Base-by-base conservation (phyloP, 2,797 vertebrate species). In the Adelosebastes latens region DNA sequence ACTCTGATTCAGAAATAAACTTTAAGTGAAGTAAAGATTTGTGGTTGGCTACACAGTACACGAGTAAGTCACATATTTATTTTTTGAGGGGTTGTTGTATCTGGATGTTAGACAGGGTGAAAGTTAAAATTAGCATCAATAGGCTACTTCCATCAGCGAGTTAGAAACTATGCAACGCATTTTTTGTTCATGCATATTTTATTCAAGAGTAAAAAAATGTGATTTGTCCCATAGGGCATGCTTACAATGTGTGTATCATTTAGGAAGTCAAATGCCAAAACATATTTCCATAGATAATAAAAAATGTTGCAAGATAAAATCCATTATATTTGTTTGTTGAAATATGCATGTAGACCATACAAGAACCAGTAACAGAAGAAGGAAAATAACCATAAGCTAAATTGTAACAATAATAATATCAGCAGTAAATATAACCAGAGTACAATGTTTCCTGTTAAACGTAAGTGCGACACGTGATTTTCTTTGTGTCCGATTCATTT, bases 171-270 rank as follows among this genome's bases (percentile, higher is more conserved):
- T 27, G 9, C 64, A 39, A 84, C 75, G 85, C 75, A 66, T 66
- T 83, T 65, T 93, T 95, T 94, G 90, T 96, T 96, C 96, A 97
- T 97, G 96, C 96, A 97, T 96, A 96, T 97, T 97, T 97, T 97
- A 97, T 97, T 97, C 96, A 97, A 97, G 95, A 96, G 96, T 97
- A 97, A 96, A 97, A 96, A 97, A 96, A 95, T 91, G 95, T 96
- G 95, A 96, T 95, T 96, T 94, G 96, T 97, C 96, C 96, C 96
- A 96, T 96, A 96, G 96, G 96, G 96, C 96, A 97, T 97, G 96
- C 96, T 96, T 96, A 97, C 95, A 96, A 95, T 96, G 93, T 96
- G 94, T 96, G 94, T 95, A 95, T 96, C 92, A 92, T 95, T 95
- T 94, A 96, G 93, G 95, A 96, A 96, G 94, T 96, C 94, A 95